Evolutionary conservation across 2,797 vertebrate species (phyloP), one percentile per base, ranked within the genome.

Genomic region (Acestrorhynchus altus): DNA sequence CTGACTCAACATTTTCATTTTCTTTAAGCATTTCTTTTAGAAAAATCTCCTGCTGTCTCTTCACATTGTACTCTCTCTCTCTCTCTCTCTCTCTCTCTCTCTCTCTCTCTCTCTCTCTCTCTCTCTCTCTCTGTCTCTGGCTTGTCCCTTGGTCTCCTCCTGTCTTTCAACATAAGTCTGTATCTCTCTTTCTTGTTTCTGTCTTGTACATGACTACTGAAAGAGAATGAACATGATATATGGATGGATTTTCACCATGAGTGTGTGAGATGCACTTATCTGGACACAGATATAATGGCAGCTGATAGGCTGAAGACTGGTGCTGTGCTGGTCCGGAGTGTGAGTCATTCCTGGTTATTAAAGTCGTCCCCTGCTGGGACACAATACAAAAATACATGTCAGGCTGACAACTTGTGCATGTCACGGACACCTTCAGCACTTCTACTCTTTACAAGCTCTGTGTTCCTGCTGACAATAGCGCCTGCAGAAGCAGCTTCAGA

Each of bases 281-380:
- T 67, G 24, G 11, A 6, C 15, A 18, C 8, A 20, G 22, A 9
- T 67, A 12, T 47, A 67, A 28, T 67, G 64, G 18, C 42, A 46
- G 63, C 63, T 46, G 63, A 65, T 64, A 64, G 63, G 39, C 28
- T 66, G 22, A 47, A 20, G 42, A 12, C 42, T 66, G 44, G 40
- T 46, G 40, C 12, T 26, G 20, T 20, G 12, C n/a, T 40, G 63
- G 20, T 35, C 40, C 15, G n/a, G 64, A 20, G 44, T 28, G 39
- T 66, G 64, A 66, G 40, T 63, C 57, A 77, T 22, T 18, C 35
- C 24, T 52, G 67, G 16, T 77, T 64, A 77, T 64, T 71, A 71
- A 63, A 70, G 28, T 12, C 3, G 5, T 44, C 51, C 35, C 31
- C 18, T 52, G 20, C 28, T 77, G 56, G 54, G 52, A 16, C 8